Evolutionary conservation across 2,888 invertebrate species (phyloP), one percentile per base, ranked within the genome.

Genomic region (Beris morrisii): DNA sequence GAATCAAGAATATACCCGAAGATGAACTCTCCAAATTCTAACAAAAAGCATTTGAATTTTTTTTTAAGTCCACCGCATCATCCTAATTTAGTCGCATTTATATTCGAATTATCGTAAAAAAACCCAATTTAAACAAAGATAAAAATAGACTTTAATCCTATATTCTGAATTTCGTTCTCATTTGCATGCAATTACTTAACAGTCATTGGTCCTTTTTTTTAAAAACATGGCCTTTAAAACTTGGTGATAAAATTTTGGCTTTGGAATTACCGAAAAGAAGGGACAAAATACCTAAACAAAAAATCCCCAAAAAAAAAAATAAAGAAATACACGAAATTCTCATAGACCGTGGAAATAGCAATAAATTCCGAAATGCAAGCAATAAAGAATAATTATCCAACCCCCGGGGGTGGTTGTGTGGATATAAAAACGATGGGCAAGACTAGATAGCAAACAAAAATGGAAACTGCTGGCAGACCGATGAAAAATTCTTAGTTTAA

Each of bases 311-410:
- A 52, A 28, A 28, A 52, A 28, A 11, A 52, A 11, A 5, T 9
- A 28, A 15, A 56, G 43, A n/a, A 38, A 56, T 48, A 46, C 48
- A 38, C 38, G 46, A 30, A 46, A 38, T 38, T 5, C 38, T 9
- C 38, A 38, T 38, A 38, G 38, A 38, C 38, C 38, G 38, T 38
- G 38, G 38, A 4, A 31, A 9, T 50, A 61, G 52, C 15, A 61
- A 61, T 61, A 61, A 61, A 61, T 61, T 50, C 50, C 54, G n/a
- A 64, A 64, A 64, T 64, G 54, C 54, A 53, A 64, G 54, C 54
- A 64, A 64, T 64, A 64, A 64, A 64, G 64, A 64, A 64, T 64
- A 64, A 64, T 64, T 64, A 64, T 64, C 54, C 54, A 53, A 13
- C 30, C 44, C 50, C 61, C 22, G 50, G 11, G 52, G 50, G 50